Evolutionary conservation across 2,888 invertebrate genomes (phyloP).

Genomic region (Drosophila mettleri): DNA sequence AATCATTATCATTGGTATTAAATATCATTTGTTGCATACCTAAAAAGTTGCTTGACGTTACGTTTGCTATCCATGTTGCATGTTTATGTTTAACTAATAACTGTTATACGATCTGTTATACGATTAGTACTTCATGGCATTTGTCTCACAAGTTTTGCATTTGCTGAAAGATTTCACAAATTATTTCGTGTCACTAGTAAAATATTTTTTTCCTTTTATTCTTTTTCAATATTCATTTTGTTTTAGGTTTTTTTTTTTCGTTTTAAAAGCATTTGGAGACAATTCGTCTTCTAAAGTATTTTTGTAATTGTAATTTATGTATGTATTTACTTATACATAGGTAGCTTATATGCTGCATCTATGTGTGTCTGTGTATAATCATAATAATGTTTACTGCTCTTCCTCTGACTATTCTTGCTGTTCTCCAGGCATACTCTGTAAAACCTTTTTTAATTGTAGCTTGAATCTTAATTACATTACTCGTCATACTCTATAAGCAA

Average conservation of each 20-base stretch:
- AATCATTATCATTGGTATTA: constrained; percentile 25
- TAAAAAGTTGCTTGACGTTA: constrained; percentile 57
- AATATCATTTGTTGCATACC: constrained; percentile 32
- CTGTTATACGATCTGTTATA: constrained; percentile 15
- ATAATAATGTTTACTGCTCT: constrained; percentile 40
- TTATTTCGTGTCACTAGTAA: constrained; percentile 40
- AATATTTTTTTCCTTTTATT: constrained; percentile 29
- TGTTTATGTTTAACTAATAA: constrained; percentile 14
- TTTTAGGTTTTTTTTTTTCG: constrained; percentile 4
- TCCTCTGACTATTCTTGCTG: constrained; percentile 28
- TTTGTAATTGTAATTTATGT: constrained; percentile 53
- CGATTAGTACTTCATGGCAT: constrained; percentile 35
- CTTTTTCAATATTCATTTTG: constrained; percentile 14
- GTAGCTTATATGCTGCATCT: constrained; percentile 47
- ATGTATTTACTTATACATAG: constrained; percentile 39
- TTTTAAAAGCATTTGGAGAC: constrained; percentile 72
- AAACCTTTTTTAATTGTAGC: constrained; percentile 76
- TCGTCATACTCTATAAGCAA: constrained; percentile 26
- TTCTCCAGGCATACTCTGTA: constrained; percentile 67
- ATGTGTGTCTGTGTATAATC: constrained; percentile 57
- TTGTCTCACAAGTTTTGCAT: constrained; percentile 50
- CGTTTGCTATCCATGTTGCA: constrained; percentile 22
- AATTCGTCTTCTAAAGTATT: constrained; percentile 63
- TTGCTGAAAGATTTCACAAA: constrained; percentile 58
- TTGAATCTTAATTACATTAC: constrained; percentile 58